phyloP scores from a whole-genome alignment of 2,113 vertebrate species.

The Sialia sialis region DNA sequence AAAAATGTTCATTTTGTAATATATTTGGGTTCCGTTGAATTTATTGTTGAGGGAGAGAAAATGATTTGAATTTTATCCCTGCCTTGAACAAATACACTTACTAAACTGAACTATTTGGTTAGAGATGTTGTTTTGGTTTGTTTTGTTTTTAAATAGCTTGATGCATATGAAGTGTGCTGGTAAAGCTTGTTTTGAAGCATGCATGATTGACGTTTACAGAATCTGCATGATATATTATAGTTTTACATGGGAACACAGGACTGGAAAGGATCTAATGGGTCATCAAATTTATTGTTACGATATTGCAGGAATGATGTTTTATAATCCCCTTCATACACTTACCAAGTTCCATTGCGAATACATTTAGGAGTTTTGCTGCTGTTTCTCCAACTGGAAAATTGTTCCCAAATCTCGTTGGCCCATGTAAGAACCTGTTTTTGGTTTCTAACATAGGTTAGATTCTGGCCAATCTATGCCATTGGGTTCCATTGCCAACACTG shows the following conservation, averaged over 20 bases:
- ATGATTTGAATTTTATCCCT: neutral
- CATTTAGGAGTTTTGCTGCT: neutral
- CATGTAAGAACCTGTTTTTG: neutral
- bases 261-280: neutral
- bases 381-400: neutral
- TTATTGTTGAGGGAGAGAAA: neutral
- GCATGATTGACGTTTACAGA: neutral
- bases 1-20: constrained; percentile 26
- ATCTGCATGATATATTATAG: neutral
- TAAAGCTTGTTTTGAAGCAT: neutral
- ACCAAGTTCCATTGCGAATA: neutral
- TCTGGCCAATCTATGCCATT: neutral
- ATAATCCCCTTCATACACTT: neutral
- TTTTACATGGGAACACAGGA: neutral
- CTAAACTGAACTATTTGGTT: neutral
- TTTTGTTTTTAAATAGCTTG: neutral
- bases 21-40: neutral
- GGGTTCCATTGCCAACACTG: neutral
- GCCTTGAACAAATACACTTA: neutral
- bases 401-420: neutral
- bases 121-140: neutral
- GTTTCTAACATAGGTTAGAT: neutral
- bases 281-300: neutral
- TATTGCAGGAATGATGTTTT: neutral
- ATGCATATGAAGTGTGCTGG: neutral